Percentiles rank a stretch among this genome's conserved stretches.
Evolutionary conservation across 2,113 vertebrate species (phyloP).

Genomic region (Excalfactoria chinensis): DNA sequence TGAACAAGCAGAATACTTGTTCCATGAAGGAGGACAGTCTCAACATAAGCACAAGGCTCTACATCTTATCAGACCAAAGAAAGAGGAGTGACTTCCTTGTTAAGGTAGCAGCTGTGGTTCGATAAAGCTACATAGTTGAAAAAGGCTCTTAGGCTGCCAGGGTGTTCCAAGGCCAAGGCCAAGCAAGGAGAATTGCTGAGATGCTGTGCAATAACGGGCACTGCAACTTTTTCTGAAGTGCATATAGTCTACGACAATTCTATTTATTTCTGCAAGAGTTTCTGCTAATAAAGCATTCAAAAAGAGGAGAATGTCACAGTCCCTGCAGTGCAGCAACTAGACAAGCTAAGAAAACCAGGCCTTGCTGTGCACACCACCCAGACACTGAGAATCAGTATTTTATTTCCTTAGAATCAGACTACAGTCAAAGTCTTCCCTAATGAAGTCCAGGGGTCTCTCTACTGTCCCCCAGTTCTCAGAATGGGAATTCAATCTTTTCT

Average conservation of each 20-base stretch:
- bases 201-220: background rate
- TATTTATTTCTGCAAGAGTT: background rate
- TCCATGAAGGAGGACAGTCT: background rate
- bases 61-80: background rate
- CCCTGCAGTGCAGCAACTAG: background rate
- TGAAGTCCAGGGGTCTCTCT: conserved; percentile 18
- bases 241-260: background rate
- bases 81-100: background rate
- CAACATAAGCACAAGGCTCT: background rate
- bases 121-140: background rate
- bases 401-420: background rate
- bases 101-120: background rate
- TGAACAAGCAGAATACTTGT: background rate
- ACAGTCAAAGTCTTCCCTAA: background rate
- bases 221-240: background rate
- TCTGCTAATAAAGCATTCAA: background rate
- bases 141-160: background rate
- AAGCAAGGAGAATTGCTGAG: background rate
- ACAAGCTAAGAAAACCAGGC: background rate
- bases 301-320: background rate
- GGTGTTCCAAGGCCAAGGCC: rapidly evolving
- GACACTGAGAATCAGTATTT: background rate
- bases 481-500: conserved; percentile 48
- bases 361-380: background rate
- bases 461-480: conserved; percentile 37